Evolutionary conservation across 2,888 invertebrate genomes (phyloP), one percentile per base, ranked within the genome.

Genomic region (Mesoligia furuncula): DNA sequence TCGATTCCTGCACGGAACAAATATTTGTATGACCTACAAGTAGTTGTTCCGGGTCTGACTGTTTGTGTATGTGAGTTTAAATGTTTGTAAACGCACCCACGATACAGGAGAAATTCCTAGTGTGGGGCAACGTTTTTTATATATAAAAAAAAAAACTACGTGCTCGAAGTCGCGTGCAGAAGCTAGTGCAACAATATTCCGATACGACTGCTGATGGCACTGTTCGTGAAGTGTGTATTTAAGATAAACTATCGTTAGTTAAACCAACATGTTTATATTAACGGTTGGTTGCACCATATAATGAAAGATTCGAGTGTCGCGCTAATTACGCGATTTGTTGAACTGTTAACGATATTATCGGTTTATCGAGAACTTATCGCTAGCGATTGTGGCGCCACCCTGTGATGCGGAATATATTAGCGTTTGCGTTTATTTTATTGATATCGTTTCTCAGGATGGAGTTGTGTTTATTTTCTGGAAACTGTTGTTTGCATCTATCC

Each of bases 211-310:
- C 59, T 51, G 54, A 77, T 69, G 59, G 54, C 76, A 80, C 73
- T 20, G 31, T 64, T 61, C 13, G 64, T 83, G 66, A 73, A 81
- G 86, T 86, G 64, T 65, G 36, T 73, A 74, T 84, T 87, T 81
- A 77, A 57, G 81, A 82, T 86, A 87, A 80, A 86, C 84, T 84
- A 80, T 81, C 75, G 68, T 77, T 79, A 76, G 76, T 75, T 78
- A 78, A 82, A 77, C 81, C 73, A 51, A 66, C 72, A 65, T 80
- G 83, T 88, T 88, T 90, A 90, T 87, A 88, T 92, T 89, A 90
- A 92, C 91, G 94, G 91, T 91, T 86, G 88, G 87, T 61, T 91
- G 91, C 90, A 80, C 89, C 77, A 75, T 83, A 84, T 94, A 94
- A 95, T 91, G 91, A 93, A 91, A 84, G 85, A 71, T 71, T 90